Conservation (phyloP, 2,888 invertebrate genomes). For the Perizoma affinitatum region DNA sequence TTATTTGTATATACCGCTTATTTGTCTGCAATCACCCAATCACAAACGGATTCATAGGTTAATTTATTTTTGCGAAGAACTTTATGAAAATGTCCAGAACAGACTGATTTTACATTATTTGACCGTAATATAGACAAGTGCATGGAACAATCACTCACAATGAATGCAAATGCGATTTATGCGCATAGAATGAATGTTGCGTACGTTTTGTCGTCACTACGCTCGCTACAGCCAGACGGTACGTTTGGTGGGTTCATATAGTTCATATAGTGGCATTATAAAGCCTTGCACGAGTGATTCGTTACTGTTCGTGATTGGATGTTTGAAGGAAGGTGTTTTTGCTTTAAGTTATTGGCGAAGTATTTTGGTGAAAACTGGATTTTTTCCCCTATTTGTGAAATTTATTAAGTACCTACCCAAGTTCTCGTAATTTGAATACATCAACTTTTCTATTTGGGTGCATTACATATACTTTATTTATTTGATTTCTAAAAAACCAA, state of each 20-base stretch:
- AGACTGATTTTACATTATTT: conserved; percentile 10
- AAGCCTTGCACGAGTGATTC: conserved; percentile 21
- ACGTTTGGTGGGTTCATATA: conserved; percentile 4
- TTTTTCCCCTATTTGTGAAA: no score
- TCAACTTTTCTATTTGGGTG: no score
- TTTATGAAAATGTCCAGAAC: neutral
- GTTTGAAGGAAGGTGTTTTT: conserved; percentile 15
- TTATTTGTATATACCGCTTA: no score
- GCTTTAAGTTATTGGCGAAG: conserved; percentile 18
- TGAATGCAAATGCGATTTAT: conserved; percentile 38
- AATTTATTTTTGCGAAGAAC: no score
- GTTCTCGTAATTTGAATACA: no score
- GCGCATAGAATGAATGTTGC: conserved; percentile 38
- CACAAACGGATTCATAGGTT: no score
- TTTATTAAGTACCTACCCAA: no score
- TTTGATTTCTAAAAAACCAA: no score
- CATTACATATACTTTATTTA: no score
- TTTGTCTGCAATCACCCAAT: no score
- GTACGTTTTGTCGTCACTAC: conserved; percentile 25
- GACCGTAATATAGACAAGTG: conserved; percentile 21
- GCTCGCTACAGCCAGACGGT: neutral
- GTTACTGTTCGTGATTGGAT: conserved; percentile 27
- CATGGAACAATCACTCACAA: conserved; percentile 35
- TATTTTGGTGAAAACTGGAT: neutral
- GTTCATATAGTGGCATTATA: conserved; percentile 21